Evolutionary conservation across 2,888 invertebrate genomes (phyloP).

Genomic region (Drosophila tanythrix): DNA sequence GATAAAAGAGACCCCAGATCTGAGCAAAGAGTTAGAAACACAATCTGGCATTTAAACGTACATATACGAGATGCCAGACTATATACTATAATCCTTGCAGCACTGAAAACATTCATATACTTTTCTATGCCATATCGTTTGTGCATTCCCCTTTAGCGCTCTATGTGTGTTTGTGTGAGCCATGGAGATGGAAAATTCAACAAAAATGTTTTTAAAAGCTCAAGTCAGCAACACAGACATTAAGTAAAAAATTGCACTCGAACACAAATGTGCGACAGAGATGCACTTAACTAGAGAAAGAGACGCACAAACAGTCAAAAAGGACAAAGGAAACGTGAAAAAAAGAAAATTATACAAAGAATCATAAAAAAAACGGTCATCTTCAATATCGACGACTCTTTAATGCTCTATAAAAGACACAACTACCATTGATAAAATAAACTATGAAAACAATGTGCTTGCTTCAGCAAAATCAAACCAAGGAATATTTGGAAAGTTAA

Average conservation of each 20-base stretch:
- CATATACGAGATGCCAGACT: conserved; percentile 10
- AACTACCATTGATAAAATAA: background rate
- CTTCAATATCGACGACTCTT: background rate
- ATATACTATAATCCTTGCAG: conserved; percentile 17
- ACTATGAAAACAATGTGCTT: background rate
- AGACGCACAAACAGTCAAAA: conserved; percentile 36
- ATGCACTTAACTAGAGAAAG: conserved; percentile 25
- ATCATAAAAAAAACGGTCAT: conserved; percentile 19
- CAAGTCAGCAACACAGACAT: conserved; percentile 60
- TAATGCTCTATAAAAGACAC: conserved; percentile 18
- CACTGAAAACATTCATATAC: conserved; percentile 23
- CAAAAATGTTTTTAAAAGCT: conserved; percentile 74
- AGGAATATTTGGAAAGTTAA: background rate
- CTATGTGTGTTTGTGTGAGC: conserved; percentile 38
- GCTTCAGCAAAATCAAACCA: background rate
- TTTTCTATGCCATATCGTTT: conserved; percentile 13
- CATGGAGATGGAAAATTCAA: conserved; percentile 49
- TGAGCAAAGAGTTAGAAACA: conserved; percentile 6
- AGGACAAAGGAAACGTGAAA: conserved; percentile 47
- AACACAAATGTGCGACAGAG: conserved; percentile 33
- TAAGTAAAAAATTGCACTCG: conserved; percentile 61
- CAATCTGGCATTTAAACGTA: conserved; percentile 1
- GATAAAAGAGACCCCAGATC: background rate
- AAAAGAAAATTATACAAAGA: conserved; percentile 39
- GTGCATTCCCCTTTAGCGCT: conserved; percentile 13